Percentiles rank a stretch among this genome's conserved stretches.
These are phyloP conservation scores for Nylanderia fulva DNA, from an alignment of 1,140 invertebrate genomes.

Conservation along the genomic window DNA sequence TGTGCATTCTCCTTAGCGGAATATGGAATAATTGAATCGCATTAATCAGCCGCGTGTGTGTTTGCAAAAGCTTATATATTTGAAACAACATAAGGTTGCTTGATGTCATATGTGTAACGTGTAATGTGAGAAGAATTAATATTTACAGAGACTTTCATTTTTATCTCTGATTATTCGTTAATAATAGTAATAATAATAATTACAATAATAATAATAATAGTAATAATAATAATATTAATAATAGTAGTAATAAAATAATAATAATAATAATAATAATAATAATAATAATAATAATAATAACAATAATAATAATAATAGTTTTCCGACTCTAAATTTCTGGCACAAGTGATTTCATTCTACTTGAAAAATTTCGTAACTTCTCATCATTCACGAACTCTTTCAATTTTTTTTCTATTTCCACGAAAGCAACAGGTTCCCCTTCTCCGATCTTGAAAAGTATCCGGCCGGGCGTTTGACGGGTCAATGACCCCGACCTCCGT, in stretches of 20 bases:
- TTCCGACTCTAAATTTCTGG: background rate
- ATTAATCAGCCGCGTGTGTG: background rate
- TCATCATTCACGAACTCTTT: background rate
- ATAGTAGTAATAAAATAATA: too few relatives aligned
- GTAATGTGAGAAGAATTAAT: background rate
- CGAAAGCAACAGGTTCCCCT: conserved; percentile 18
- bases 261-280: too few relatives aligned
- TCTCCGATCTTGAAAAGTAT: conserved; percentile 15
- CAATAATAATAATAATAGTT: background rate
- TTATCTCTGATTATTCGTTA: background rate
- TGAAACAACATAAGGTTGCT: background rate
- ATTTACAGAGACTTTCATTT: background rate
- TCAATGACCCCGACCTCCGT: background rate
- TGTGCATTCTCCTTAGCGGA: background rate
- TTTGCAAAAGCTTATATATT: background rate
- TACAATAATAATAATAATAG: too few relatives aligned
- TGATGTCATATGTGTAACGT: background rate
- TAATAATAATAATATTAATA: too few relatives aligned
- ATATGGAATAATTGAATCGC: background rate
- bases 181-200: too few relatives aligned
- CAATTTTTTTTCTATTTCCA: background rate
- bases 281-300: too few relatives aligned
- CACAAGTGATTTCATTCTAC: background rate
- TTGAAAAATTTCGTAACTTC: background rate
- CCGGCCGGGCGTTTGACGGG: too few relatives aligned